A percentile compares a stretch with the other conserved stretches of the same genome.
These are phyloP conservation scores for Zelleria hepariella DNA, from an alignment of 2,888 invertebrate genomes.

Conservation along the genomic window DNA sequence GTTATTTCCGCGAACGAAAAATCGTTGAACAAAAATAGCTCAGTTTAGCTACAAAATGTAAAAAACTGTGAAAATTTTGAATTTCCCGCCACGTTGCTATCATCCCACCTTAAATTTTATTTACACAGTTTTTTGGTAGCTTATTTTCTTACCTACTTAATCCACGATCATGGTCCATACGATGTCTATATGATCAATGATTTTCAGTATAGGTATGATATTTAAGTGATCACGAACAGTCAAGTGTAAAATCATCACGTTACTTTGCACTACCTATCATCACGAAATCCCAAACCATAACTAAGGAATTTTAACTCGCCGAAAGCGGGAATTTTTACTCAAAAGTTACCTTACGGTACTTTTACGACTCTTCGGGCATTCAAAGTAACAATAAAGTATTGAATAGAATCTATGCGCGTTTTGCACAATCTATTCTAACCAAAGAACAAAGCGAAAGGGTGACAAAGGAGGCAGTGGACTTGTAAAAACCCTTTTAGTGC, in stretches of 20 bases:
- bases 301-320: not conserved
- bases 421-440: constrained; percentile 46
- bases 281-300: not conserved
- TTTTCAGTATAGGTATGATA: too few relatives aligned
- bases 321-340: not conserved
- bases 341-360: not conserved
- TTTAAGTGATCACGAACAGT: constrained; percentile 11
- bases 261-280: not conserved
- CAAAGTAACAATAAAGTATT: constrained; percentile 26
- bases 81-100: too few relatives aligned
- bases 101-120: too few relatives aligned
- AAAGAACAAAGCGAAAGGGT: constrained; percentile 51
- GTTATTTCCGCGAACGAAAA: too few relatives aligned
- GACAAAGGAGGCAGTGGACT: constrained; percentile 41
- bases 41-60: too few relatives aligned
- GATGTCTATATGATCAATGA: too few relatives aligned
- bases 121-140: too few relatives aligned
- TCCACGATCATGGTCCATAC: too few relatives aligned
- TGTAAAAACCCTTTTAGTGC: constrained; percentile 55
- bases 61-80: too few relatives aligned
- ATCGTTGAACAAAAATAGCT: too few relatives aligned
- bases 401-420: constrained; percentile 31
- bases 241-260: not conserved
- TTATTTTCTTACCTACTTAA: too few relatives aligned
- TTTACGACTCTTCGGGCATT: too few relatives aligned